Base-by-base conservation (phyloP, 2,888 invertebrate species). In the Spialia ferax region DNA sequence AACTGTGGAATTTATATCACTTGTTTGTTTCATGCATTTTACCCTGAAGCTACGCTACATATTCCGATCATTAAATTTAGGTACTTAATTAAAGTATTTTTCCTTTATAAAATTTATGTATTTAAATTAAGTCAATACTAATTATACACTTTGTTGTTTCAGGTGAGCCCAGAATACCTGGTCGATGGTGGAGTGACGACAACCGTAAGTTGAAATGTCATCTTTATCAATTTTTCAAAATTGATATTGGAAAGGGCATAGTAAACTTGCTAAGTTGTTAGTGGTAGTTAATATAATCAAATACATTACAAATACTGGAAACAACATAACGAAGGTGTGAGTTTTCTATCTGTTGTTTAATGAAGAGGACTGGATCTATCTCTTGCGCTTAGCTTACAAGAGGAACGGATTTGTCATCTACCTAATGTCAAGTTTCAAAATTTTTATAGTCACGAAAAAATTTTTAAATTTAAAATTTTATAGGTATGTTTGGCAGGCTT, bases 81-180 rank as follows among this genome's bases (percentile, higher is more conserved):
- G n/a, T 35, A n/a, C 10, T 20, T 38, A 38, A n/a, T n/a, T 38
- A 22, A 48, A 10, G 22, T 38, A n/a, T n/a, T n/a, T n/a, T n/a
- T n/a, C n/a, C n/a, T n/a, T 6, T 8, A 45, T 45, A 45, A 2
- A 18, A 50, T 50, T 11, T 22, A 52, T n/a, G n/a, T 35, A n/a
- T 13, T 20, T 38, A 38, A n/a, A 38, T 38, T 50, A 48, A 10
- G 22, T 38, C 8, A 32, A 48, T 50, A 50, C 20, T 66, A 42
- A 66, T 45, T 15, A 15, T 67, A 4, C 15, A n/a, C 6, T 74
- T 77, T 74, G 79, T 80, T 79, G 82, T 86, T 79, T 23, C 87
- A 90, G 90, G 91, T 92, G 81, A 89, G 89, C 82, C 79, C 84
- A 66, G 84, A 89, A 75, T 82, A 77, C 77, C 74, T 80, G 75